Evolutionary conservation across 64 coral and sea anemone species (phyloP).

Genomic region (Actinia equina): DNA sequence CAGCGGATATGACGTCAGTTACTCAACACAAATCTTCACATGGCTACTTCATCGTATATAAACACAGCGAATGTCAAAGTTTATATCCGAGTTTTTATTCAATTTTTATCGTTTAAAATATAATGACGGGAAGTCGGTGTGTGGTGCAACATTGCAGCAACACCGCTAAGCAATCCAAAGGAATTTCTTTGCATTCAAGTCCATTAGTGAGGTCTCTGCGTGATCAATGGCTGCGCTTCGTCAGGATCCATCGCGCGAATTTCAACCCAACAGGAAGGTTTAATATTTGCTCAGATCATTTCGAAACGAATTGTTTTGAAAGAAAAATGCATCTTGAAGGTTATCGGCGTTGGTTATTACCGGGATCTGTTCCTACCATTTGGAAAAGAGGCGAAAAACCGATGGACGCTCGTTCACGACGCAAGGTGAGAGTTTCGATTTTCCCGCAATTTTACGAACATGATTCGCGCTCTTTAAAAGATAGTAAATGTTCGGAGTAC

Average conservation of each 20-base stretch:
- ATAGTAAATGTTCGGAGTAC: no score
- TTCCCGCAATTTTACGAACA: no score
- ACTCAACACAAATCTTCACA: no score
- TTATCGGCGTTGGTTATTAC: neutral
- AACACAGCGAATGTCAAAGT: no score
- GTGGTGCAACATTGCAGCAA: neutral
- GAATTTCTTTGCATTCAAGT: neutral
- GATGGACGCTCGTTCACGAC: no score
- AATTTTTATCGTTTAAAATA: neutral
- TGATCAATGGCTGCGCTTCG: neutral
- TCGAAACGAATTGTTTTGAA: neutral
- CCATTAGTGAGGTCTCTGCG: neutral
- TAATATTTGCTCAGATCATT: neutral
- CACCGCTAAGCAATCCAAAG: neutral
- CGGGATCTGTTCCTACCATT: neutral
- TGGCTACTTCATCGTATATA: no score
- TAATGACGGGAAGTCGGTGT: neutral
- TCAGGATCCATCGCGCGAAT: neutral
- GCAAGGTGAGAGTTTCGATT: no score
- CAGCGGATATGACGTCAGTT: no score
- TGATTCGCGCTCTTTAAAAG: no score
- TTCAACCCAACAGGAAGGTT: neutral
- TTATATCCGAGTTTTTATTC: no score
- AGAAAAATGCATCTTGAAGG: neutral
- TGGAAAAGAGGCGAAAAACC: neutral